phyloP scores from a whole-genome alignment of 1,140 invertebrate genomes.

The Conus ventricosus region DNA sequence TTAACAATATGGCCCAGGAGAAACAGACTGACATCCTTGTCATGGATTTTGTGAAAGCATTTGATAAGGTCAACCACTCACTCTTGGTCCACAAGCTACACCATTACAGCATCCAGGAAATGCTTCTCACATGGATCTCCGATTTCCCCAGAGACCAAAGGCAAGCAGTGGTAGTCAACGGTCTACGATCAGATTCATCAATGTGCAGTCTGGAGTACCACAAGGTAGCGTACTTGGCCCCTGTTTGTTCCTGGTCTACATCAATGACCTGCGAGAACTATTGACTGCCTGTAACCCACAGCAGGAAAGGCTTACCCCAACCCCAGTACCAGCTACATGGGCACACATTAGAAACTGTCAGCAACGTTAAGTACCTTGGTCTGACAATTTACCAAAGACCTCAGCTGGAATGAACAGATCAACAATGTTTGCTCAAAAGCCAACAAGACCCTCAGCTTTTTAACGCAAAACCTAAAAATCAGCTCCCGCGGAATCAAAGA shows the following conservation, averaged over 20 bases:
- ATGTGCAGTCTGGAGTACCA: slow-evolving; percentile 5
- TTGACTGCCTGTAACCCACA: not conserved
- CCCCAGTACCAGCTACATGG: slow-evolving; percentile 10
- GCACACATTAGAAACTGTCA: not conserved
- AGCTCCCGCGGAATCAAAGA: slow-evolving; percentile 28
- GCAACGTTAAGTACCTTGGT: slow-evolving; percentile 21
- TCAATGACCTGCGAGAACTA: no score
- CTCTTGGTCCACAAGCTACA: slow-evolving; percentile 21
- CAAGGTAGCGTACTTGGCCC: not conserved
- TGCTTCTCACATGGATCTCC: slow-evolving; percentile 31
- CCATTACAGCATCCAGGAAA: slow-evolving; percentile 25
- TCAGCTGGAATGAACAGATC: not conserved
- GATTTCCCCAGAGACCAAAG: slow-evolving; percentile 24
- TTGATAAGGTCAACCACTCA: slow-evolving; percentile 42
- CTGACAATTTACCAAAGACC: not conserved
- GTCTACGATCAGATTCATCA: slow-evolving; percentile 21
- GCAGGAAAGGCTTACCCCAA: not conserved
- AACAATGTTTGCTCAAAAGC: not conserved
- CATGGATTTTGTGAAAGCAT: slow-evolving; percentile 14
- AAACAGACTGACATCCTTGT: slow-evolving; percentile 38
- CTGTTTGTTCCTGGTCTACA: slow-evolving; percentile 8
- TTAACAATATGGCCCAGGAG: not conserved
- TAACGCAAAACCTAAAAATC: not conserved
- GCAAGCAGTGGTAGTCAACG: slow-evolving; percentile 37
- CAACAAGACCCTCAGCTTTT: not conserved